Evolutionary conservation across 2,797 vertebrate genomes (phyloP), one percentile per base, ranked within the genome.

Genomic region (Mionectes olivaceus): DNA sequence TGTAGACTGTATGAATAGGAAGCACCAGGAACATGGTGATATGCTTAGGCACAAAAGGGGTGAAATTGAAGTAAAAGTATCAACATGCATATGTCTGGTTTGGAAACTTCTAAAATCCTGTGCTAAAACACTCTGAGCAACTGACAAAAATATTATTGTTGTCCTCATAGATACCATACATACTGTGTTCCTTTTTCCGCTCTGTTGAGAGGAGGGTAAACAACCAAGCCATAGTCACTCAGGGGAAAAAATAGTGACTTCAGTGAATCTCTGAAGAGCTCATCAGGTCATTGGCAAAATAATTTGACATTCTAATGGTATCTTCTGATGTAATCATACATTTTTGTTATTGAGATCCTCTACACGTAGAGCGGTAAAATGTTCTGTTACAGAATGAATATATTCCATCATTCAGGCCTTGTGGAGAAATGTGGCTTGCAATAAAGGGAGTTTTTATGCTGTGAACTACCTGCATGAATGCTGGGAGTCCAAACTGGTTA

Each of bases 241-340:
- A 11, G 23, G 5, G 6, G 2, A 2, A 2, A 5, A 24, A 65
- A 73, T 1, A 19, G 10, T 1, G n/a, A 17, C 21, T 55, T 83
- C 5, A 9, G 17, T 41, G 33, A 75, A 41, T 16, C 18, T 65
- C 13, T 71, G 25, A 73, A 67, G 12, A 28, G 43, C 24, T 79
- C 5, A 33, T 19, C 11, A 25, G 28, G 35, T 61, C 28, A 7
- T 6, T 65, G 39, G 37, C 30, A 60, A 81, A 60, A 73, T 69
- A 68, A 52, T 30, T 43, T 64, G 19, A 21, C 0, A 1, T 65
- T 74, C 33, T 59, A 64, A 37, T 3, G 1, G 0, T 59, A 53
- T 59, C 4, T 68, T 56, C 13, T 35, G 18, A 4, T 19, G 25
- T 55, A 46, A 52, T 43, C 3, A 12, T 49, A 19, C 1, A 1